Evolutionary conservation across 2,113 vertebrate species (phyloP).

Genomic region (Crotalus viridis): DNA sequence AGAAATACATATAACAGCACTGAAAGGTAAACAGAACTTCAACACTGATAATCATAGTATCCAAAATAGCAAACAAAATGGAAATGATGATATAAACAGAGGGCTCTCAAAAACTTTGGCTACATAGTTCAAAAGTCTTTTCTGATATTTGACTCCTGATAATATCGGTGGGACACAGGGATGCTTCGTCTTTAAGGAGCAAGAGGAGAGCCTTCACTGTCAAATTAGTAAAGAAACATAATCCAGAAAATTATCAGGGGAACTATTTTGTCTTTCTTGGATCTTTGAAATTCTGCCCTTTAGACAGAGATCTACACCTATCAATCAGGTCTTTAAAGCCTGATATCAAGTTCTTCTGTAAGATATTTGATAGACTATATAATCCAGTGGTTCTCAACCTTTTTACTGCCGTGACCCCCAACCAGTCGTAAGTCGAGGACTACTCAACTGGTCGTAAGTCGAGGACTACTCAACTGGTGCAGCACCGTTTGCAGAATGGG

Average conservation of each 20-base stretch:
- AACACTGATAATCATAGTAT: neutral
- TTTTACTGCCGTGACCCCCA: too few species aligned
- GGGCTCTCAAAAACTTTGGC: neutral
- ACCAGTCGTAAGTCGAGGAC: too few species aligned
- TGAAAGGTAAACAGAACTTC: neutral
- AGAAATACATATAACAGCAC: neutral
- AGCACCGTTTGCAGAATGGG: too few species aligned
- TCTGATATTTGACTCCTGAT: neutral
- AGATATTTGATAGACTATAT: neutral
- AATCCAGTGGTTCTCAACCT: too few species aligned
- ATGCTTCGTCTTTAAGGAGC: neutral
- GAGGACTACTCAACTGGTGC: too few species aligned
- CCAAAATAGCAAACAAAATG: neutral
- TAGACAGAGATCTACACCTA: neutral
- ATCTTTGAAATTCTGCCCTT: neutral
- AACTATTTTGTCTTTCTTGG: neutral
- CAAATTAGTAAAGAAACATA: neutral
- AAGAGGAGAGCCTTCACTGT: neutral
- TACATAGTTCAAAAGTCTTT: neutral
- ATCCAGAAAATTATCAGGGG: neutral
- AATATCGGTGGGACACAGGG: neutral
- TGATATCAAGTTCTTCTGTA: neutral
- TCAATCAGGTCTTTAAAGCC: neutral
- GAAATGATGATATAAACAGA: neutral
- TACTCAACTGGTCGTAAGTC: too few species aligned